phyloP scores from a whole-genome alignment of 2,888 invertebrate species.

The Ecliptopera silaceata region DNA sequence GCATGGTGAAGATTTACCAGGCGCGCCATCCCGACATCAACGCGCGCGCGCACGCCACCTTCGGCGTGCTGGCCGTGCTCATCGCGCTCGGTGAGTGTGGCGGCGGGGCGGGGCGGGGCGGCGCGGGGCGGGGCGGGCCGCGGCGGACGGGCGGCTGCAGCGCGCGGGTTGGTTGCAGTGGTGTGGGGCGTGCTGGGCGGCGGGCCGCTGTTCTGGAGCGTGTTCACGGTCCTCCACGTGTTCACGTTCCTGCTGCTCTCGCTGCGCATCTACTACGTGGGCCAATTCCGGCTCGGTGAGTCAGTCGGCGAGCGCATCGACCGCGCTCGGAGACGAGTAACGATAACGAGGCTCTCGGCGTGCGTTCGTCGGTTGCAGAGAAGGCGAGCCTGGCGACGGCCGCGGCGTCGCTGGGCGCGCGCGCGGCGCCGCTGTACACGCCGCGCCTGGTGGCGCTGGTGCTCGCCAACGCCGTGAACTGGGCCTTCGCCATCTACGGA shows the following conservation, averaged over 20 bases:
- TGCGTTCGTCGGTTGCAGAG: background rate
- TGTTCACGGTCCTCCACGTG: constrained; percentile 89
- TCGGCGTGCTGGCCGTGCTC: constrained; percentile 89
- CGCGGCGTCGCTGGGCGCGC: constrained; percentile 51
- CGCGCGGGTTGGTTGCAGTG: constrained; percentile 62
- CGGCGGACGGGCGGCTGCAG: constrained; percentile 79
- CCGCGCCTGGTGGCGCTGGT: constrained; percentile 84
- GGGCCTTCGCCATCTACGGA: constrained; percentile 87
- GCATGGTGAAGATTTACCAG: constrained; percentile 95
- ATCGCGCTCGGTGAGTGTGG: constrained; percentile 83
- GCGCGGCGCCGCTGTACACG: constrained; percentile 64
- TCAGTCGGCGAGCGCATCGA: no score
- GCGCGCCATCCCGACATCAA: constrained; percentile 95
- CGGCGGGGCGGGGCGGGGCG: constrained; percentile 65
- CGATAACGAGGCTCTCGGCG: no score
- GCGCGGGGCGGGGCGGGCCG: constrained; percentile 38
- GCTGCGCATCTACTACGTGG: constrained; percentile 90
- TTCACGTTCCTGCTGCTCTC: constrained; percentile 86
- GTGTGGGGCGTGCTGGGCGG: constrained; percentile 88
- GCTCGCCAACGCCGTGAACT: constrained; percentile 86
- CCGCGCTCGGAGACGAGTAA: no score
- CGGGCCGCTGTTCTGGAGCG: constrained; percentile 87
- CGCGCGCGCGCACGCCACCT: constrained; percentile 91
- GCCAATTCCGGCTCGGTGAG: constrained; percentile 87
- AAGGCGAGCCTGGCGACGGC: constrained; percentile 51